Base-by-base conservation (phyloP, 2,888 invertebrate genomes). In the Portevinia maculata region DNA sequence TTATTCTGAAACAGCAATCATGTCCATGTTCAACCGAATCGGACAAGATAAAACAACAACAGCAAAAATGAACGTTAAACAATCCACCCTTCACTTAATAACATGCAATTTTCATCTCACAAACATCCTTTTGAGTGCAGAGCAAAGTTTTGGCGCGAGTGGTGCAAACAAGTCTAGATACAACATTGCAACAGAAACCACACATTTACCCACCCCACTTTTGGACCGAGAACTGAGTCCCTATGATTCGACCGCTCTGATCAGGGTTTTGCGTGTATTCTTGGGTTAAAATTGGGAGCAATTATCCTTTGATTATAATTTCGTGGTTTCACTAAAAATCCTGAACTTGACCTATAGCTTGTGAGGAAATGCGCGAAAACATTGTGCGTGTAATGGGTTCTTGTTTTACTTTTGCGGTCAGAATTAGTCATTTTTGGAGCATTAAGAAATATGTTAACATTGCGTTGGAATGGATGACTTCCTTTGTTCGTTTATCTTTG, bases 341-440 rank as follows among this genome's bases (percentile, higher is more conserved):
- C 62, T 62, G 78, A 83, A 83, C 83, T 83, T 83, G 83, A 83
- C 83, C 83, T 83, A 83, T 83, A 83, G 83, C 83, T 83, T 83
- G 83, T 83, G 83, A 83, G 83, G 71, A 83, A 78, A 78, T 78
- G 44, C 30, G 0, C 41, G 21, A 11, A 32, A 37, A 8, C 24
- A n/a, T 13, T 30, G 6, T 15, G 37, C 64, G 50, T 15, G n/a
- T 19, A 30, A 11, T 24, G 55, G 24, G 44, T 19, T 59, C 15
- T 28, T 24, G 3, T 15, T 39, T 39, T 24, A 1, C 9, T 24
- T 60, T 32, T 30, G 6, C 0, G 13, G 21, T 21, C 13, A 13
- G 3, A 21, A 46, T 19, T 48, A 44, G 24, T 44, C 30, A 30
- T 60, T 60, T 46, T 17, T 11, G 17, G 28, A 57, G 11, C 0